Evolutionary conservation across 2,113 vertebrate genomes (phyloP).

Genomic region (Columba janthina): DNA sequence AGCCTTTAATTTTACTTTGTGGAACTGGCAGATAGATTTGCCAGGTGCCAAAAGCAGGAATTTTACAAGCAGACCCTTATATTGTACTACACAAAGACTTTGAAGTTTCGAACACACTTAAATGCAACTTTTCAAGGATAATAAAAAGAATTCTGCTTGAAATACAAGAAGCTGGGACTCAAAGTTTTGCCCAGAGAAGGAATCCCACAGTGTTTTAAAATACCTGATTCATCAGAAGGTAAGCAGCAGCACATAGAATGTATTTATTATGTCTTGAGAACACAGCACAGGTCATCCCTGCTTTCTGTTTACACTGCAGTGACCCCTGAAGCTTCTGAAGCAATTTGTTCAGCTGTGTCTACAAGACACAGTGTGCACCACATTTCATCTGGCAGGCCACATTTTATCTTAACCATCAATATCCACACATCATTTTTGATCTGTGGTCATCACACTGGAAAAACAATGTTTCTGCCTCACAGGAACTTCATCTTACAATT

Average conservation of each 20-base stretch:
- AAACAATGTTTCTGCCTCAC: not conserved
- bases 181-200: constrained; percentile 30
- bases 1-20: not conserved
- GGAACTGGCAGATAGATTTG: not conserved
- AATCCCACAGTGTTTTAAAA: constrained; percentile 28
- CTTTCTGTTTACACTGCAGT: constrained; percentile 68
- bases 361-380: not conserved
- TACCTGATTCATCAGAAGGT: constrained; percentile 65
- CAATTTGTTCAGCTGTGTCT: constrained; percentile 76
- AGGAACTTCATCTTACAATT: not conserved
- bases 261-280: constrained; percentile 71
- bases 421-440: not conserved
- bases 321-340: constrained; percentile 58
- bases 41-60: not conserved
- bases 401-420: not conserved
- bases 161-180: constrained; percentile 45
- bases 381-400: not conserved
- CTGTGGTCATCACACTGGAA: not conserved
- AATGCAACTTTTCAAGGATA: not conserved
- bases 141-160: not conserved
- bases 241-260: constrained; percentile 23
- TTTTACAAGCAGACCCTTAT: not conserved
- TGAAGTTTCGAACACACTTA: not conserved
- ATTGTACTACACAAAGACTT: not conserved
- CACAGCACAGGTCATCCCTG: constrained; percentile 27